Base-by-base conservation (phyloP, 2,888 invertebrate species). In the Thymelicus lineola region DNA sequence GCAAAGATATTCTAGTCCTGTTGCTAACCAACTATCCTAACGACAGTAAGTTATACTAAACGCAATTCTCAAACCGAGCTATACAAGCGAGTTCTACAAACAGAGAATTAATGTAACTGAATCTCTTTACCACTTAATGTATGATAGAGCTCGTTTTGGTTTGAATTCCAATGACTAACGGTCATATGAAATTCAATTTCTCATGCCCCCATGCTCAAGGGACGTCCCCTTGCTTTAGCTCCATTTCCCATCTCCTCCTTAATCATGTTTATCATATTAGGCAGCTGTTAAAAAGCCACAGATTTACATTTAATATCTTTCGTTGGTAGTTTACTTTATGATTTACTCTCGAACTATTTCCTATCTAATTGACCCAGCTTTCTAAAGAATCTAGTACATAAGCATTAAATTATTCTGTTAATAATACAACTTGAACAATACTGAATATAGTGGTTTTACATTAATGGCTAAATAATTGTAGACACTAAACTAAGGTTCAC, bases 1-100 rank as follows among this genome's bases (percentile, higher is more conserved):
- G 78, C 71, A 73, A 67, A 74, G 71, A 70, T 64, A 66, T 63
- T 70, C 69, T 66, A 66, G 67, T 57, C 58, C 74, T 73, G 73
- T 72, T 74, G 69, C 72, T 65, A 74, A 63, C 72, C 71, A 58
- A 55, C 28, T 48, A 35, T 50, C n/a, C 50, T 1, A 63, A n/a
- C 38, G 15, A 63, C 48, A 17, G 38, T 50, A 63, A 63, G 50
- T 62, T 62, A 57, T 38, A 63, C 15, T 15, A 20, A 55, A 61
- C 46, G 61, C 67, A 68, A 68, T 61, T 55, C 61, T 55, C 62
- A 69, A 64, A 50, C 57, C 64, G n/a, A 53, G 63, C 59, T 64
- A 38, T 57, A 58, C 35, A 64, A 63, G 50, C 64, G 38, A 50
- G 63, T 64, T 42, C 63, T 20, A 57, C 63, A 28, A 57, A 69